Conservation (phyloP, 2,113 vertebrate genomes). For the Cyanistes caeruleus region DNA sequence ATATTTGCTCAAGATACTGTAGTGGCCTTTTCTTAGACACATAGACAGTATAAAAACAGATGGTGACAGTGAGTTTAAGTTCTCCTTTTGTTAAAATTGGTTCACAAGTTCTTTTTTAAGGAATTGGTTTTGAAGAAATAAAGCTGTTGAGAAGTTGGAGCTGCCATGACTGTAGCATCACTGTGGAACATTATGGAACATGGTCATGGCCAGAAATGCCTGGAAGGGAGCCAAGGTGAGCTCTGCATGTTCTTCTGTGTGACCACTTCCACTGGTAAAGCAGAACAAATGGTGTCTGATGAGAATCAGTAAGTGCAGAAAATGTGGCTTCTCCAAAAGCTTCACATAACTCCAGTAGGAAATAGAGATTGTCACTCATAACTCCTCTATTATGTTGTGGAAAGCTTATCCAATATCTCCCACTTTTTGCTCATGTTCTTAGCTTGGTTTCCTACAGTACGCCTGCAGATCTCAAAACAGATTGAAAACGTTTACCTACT, state of each 20-base stretch:
- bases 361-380: not conserved
- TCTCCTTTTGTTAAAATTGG: not conserved
- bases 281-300: not conserved
- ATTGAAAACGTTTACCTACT: not conserved
- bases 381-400: not conserved
- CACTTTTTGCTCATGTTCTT: not conserved
- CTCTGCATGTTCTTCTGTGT: not conserved
- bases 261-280: not conserved
- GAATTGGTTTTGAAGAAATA: not conserved
- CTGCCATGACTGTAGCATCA: not conserved
- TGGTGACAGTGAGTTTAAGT: not conserved
- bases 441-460: not conserved
- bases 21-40: not conserved
- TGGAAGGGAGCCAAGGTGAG: not conserved
- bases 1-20: not conserved
- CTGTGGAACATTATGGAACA: not conserved
- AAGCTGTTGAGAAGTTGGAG: not conserved
- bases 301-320: not conserved
- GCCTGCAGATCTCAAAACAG: not conserved
- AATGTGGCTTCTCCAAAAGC: not conserved
- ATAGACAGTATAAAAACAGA: not conserved
- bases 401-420: not conserved
- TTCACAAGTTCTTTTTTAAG: not conserved
- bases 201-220: fast-evolving
- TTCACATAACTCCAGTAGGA: not conserved